Conservation (phyloP, 2,113 vertebrate species). For the Atractosteus spatula region DNA sequence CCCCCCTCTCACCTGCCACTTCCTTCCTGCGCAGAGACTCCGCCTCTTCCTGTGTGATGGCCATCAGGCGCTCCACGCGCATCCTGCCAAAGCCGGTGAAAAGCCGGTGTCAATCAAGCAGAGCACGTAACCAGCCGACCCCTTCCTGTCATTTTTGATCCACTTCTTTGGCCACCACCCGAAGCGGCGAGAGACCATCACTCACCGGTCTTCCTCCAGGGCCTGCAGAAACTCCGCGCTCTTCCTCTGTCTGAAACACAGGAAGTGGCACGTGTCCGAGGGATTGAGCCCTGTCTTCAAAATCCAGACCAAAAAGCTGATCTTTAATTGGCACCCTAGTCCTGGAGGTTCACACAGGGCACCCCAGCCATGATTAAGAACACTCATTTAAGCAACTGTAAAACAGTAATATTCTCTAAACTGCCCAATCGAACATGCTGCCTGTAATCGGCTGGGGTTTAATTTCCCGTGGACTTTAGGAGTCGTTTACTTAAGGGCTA, state of each 20-base stretch:
- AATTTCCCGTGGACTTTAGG: too few relatives aligned
- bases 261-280: not conserved
- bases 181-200: not conserved
- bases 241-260: conserved; percentile 76
- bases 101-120: not conserved
- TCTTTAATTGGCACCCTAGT: too few relatives aligned
- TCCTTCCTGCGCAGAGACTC: conserved; percentile 81
- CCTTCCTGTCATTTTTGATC: too few relatives aligned
- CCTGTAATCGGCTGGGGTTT: too few relatives aligned
- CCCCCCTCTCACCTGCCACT: conserved; percentile 76
- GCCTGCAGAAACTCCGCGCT: conserved; percentile 83
- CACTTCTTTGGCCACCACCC: not conserved
- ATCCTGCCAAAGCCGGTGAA: conserved; percentile 64
- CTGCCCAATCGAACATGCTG: too few relatives aligned
- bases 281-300: too few relatives aligned
- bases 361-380: too few relatives aligned
- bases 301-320: too few relatives aligned
- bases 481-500: too few relatives aligned
- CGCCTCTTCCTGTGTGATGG: conserved; percentile 90
- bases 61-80: conserved; percentile 85
- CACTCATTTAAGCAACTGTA: too few relatives aligned
- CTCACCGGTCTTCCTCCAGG: conserved; percentile 89
- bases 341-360: too few relatives aligned
- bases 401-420: too few relatives aligned
- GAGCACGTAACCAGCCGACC: not conserved